phyloP scores from a whole-genome alignment of 2,888 invertebrate genomes.

The Philereme transversata region DNA sequence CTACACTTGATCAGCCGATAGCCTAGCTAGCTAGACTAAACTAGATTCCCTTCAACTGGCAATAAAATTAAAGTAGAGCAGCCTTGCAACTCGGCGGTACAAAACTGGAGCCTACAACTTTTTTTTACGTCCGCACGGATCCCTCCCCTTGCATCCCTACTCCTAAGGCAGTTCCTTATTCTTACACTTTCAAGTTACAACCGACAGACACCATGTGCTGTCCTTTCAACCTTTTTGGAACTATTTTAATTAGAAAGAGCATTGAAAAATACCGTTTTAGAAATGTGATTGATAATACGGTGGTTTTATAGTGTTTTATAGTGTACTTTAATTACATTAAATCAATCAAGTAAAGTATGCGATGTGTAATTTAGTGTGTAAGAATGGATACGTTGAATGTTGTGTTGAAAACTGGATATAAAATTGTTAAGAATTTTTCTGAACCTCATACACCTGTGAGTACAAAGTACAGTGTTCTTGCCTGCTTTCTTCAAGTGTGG shows the following conservation, averaged over 20 bases:
- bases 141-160: conserved; percentile 66
- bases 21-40: not conserved
- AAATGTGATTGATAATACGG: conserved; percentile 8
- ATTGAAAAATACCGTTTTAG: conserved; percentile 1
- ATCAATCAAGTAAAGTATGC: not conserved
- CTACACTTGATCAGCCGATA: not conserved
- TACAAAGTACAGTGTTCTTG: conserved; percentile 27
- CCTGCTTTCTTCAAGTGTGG: no score
- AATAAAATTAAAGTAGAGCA: conserved; percentile 65
- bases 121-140: conserved; percentile 77
- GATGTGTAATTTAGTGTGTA: conserved; percentile 16
- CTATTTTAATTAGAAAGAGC: conserved; percentile 20
- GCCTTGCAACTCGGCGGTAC: conserved; percentile 44
- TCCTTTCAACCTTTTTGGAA: conserved; percentile 37
- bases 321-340: not conserved
- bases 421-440: conserved; percentile 75
- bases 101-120: conserved; percentile 74
- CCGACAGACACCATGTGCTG: conserved; percentile 66
- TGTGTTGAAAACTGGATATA: conserved; percentile 75
- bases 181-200: conserved; percentile 52
- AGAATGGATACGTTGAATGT: conserved; percentile 73
- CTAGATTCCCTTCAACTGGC: conserved; percentile 27
- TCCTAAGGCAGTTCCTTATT: conserved; percentile 69
- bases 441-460: conserved; percentile 73
- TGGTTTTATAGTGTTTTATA: conserved; percentile 9